Percentiles rank a stretch among this genome's conserved stretches.
Evolutionary conservation across 2,797 vertebrate genomes (phyloP).

Genomic region (Tadarida brasiliensis): DNA sequence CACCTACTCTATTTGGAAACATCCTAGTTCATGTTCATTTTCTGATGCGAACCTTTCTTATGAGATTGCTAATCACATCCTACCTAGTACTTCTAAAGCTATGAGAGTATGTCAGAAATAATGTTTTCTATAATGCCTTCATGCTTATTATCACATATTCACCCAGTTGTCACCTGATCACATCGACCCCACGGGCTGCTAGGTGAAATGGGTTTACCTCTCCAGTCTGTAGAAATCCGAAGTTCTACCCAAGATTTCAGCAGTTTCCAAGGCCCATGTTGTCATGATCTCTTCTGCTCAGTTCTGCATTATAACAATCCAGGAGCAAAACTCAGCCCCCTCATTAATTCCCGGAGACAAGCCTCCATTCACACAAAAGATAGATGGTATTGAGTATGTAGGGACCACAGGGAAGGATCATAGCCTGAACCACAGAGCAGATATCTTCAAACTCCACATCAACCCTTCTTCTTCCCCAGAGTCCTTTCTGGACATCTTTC

Average conservation of each 20-base stretch:
- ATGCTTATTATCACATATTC: background rate
- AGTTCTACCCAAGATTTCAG: background rate
- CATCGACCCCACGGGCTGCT: background rate
- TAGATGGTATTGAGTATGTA: background rate
- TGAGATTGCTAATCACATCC: background rate
- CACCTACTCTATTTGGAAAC: background rate
- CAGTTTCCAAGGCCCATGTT: background rate
- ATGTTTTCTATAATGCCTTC: background rate
- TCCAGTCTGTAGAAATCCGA: background rate
- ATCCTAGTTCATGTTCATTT: background rate
- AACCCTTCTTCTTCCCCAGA: background rate
- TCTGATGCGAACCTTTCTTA: background rate
- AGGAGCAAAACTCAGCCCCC: background rate
- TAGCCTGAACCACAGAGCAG: background rate
- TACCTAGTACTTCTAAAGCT: background rate
- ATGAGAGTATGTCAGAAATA: slow-evolving; percentile 31
- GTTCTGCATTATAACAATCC: background rate
- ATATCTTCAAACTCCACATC: background rate
- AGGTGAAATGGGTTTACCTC: background rate
- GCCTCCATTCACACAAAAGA: background rate
- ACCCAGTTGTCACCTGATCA: background rate
- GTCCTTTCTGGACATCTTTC: background rate
- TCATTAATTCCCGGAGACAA: background rate
- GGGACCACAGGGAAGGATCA: background rate
- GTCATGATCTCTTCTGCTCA: background rate